phyloP scores from a whole-genome alignment of 1,140 invertebrate species.

The Rhagoletis zephyria region DNA sequence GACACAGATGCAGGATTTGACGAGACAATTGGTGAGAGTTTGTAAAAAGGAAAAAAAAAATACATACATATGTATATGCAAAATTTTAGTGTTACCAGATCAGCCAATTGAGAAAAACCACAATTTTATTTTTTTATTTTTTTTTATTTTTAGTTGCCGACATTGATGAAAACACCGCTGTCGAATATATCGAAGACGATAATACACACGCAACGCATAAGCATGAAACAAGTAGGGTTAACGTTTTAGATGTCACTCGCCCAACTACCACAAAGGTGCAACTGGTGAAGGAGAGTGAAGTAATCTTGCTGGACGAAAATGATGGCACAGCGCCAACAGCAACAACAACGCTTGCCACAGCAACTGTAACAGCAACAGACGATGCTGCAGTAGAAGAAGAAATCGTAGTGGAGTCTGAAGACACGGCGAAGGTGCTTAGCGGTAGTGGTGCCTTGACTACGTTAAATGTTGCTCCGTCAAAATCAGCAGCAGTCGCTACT shows the following conservation, averaged over 20 bases:
- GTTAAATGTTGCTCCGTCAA: not conserved
- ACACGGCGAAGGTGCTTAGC: not conserved
- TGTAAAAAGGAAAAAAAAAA: not conserved
- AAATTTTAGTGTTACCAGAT: not conserved
- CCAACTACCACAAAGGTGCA: not conserved
- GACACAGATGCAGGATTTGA: conserved; percentile 55
- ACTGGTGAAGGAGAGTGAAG: not conserved
- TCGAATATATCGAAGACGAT: conserved; percentile 68
- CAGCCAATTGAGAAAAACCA: not conserved
- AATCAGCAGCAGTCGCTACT: not conserved
- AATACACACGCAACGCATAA: conserved; percentile 53
- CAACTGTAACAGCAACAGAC: not conserved
- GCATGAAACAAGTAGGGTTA: conserved; percentile 35
- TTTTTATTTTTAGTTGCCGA: conserved; percentile 63
- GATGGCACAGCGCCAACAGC: not conserved
- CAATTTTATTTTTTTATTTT: conserved; percentile 8
- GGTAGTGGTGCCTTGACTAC: not conserved
- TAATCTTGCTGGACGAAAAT: conserved; percentile 33
- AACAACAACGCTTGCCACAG: not conserved
- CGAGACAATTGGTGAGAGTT: conserved; percentile 62
- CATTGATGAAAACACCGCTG: conserved; percentile 68
- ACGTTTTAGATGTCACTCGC: not conserved
- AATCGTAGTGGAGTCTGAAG: not conserved
- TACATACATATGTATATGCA: not conserved
- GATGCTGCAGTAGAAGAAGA: not conserved